Evolutionary conservation across 1,140 invertebrate species (phyloP), one percentile per base, ranked within the genome.

Genomic region (Papilio helenus): DNA sequence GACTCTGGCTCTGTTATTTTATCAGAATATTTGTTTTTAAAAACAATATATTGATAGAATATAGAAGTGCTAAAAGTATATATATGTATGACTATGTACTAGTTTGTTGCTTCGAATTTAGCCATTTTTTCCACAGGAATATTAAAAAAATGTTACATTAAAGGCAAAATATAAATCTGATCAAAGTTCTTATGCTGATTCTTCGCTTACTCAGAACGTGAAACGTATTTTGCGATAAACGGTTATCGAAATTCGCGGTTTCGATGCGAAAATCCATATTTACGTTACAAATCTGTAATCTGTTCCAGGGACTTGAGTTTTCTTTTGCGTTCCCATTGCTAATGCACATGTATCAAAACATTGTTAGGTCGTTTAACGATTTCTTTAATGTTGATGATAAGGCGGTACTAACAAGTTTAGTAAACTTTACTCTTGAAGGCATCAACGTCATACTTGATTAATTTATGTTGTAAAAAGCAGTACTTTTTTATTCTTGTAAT

Each of bases 231-330:
- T 26, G 20, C 58, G 58, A 61, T 61, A 61, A 61, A 61, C 58
- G 20, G 26, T 26, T 61, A 26, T 26, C 58, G 20, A 61, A 61
- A 61, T 61, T 61, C 23, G 58, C 23, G 58, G 58, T 61, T 26
- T 23, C 20, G 9, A 26, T 61, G 8, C 23, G 20, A 26, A 26
- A 14, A 58, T 58, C 9, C 8, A 61, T 61, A 61, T 61, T 61
- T 61, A 61, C 58, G 58, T 61, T 61, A 61, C 58, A 20, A 55
- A 55, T 55, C 51, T 61, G 23, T 61, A 61, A 61, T 23, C 58
- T 14, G 20, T 23, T 61, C 10, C 58, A 29, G 23, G 23, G 58
- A 12, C 5, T 26, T 61, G 9, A 61, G 10, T 26, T 20, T 55
- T 49, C 16, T 18, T 49, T 49, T 49, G 1, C 16, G 46, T 49